Evolutionary conservation across 1,140 invertebrate genomes (phyloP), one percentile per base, ranked within the genome.

Genomic region (Apis dorsata): DNA sequence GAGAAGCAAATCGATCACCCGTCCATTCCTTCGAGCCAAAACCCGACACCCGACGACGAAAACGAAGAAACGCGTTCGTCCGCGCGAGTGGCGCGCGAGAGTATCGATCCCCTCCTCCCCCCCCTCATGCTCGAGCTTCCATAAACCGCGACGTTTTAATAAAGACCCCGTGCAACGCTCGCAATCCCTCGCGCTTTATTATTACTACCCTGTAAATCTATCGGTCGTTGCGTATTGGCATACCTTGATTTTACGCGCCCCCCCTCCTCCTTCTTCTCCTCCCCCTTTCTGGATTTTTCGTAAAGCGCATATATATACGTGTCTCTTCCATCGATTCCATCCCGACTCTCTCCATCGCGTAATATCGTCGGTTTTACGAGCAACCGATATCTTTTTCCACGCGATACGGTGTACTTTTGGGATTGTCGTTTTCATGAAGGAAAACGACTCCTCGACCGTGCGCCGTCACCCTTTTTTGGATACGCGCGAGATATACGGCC

Each of bases 321-420:
- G 34, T 75, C 28, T 59, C 28, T 21, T 57, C 71, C 49, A 73
- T 60, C 15, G 19, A 0, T 53, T 71, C 17, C 21, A 60, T 55
- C 12, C 13, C 17, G 53, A 24, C 44, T 60, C 9, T 9, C 69
- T 53, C 51, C 57, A n/a, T 15, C n/a, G 3, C 71, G 71, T 84
- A 84, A 84, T 84, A 80, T 80, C 79, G 72, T 28, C 65, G 49
- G 66, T 75, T 84, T 84, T 84, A 84, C 83, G 79, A 84, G 59
- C 70, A 65, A 65, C 65, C 83, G 83, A 84, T 81, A 81, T 84
- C 71, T 81, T 81, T 84, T 73, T 71, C 63, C 71, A 24, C 63
- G 57, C 69, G 83, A 81, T 84, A 70, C 66, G 28, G 60, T 75
- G 60, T 84, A 71, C 65, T 74, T 84, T 84, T 84, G 19, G 79